Evolutionary conservation across 2,797 vertebrate genomes (phyloP), one percentile per base, ranked within the genome.

Genomic region (Thripadectes ignobilis): DNA sequence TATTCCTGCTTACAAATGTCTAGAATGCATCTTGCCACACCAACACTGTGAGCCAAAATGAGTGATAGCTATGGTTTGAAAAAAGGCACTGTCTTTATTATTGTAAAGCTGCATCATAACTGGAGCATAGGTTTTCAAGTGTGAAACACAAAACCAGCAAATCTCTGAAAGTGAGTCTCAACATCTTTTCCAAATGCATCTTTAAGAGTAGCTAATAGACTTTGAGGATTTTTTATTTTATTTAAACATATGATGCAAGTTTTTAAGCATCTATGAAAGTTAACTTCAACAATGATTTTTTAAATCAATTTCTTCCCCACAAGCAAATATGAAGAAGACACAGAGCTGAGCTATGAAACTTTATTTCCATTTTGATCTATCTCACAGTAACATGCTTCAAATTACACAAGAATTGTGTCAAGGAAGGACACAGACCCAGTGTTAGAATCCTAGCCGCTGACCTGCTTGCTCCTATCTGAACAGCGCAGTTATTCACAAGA

Each of bases 401-500:
- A 89, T 91, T 81, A 85, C 81, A 85, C 34, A 61, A 66, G 81
- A 88, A 92, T 43, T 89, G 84, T 91, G 61, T 45, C 3, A 6
- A 91, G 57, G 74, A 71, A 91, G 57, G 87, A 95, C 93, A 94
- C 89, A 89, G 89, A 65, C 18, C 5, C 78, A 85, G 81, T 85
- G 93, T 84, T 83, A 67, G 12, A 85, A 57, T 43, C 74, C 77
- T 38, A 83, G 36, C 41, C 76, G 59, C 36, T 86, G 93, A 94
- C 88, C 88, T 81, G 83, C 63, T 90, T 90, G 93, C 41, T 84
- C 59, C 68, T 45, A 82, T 91, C 67, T 72, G 58, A 96, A 92
- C 82, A 95, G 66, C 41, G 68, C 72, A 62, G 78, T 91, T 94
- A 95, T 96, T 96, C 91, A 94, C 49, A 88, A 73, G 74, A 90